A percentile compares a stretch with the other conserved stretches of the same genome.
Evolutionary conservation across 2,797 vertebrate genomes (phyloP).

Genomic region (Crocidura indochinensis): DNA sequence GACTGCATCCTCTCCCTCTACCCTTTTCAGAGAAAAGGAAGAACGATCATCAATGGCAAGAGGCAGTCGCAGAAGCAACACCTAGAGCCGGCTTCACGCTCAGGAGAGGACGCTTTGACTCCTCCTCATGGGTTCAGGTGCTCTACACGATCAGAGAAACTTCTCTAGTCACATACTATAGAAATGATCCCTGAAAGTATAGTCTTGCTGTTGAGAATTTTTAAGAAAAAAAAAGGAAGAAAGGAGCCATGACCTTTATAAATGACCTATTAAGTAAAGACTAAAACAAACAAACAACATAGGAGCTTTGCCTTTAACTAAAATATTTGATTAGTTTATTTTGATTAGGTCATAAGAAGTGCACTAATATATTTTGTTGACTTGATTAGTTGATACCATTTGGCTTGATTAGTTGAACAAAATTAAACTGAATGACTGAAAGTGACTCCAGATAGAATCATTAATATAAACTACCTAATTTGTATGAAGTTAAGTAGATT

Average conservation of each 20-base stretch:
- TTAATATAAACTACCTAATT: conserved; percentile 42
- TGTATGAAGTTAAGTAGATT: neutral
- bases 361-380: neutral
- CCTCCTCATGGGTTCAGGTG: too few relatives aligned
- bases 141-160: too few relatives aligned
- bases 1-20: too few relatives aligned
- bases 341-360: neutral
- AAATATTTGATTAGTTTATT: neutral
- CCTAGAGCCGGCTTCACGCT: too few relatives aligned
- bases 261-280: neutral
- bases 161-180: too few relatives aligned
- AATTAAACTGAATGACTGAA: neutral
- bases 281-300: neutral
- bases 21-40: too few relatives aligned
- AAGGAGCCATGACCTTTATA: neutral
- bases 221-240: conserved; percentile 24
- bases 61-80: too few relatives aligned
- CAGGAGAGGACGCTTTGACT: too few relatives aligned
- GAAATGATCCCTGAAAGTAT: too few relatives aligned
- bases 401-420: neutral
- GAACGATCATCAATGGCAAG: too few relatives aligned
- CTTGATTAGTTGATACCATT: neutral
- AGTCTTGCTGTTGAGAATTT: conserved; percentile 41
- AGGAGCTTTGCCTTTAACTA: neutral
- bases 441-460: conserved; percentile 18